Evolutionary conservation across 1,140 invertebrate species (phyloP).

Genomic region (Melitaea cinxia): DNA sequence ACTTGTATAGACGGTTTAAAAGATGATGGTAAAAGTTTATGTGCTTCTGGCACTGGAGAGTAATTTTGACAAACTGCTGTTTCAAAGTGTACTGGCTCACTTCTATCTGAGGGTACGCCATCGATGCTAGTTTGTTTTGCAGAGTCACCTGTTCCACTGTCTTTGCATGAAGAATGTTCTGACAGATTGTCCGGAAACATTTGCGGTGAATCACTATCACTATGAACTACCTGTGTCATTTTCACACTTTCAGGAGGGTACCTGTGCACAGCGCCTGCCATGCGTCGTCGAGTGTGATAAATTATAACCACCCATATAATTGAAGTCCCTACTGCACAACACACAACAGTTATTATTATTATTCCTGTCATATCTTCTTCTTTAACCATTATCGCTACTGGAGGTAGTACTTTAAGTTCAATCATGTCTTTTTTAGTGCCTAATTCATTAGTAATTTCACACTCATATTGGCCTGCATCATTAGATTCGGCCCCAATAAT

Average conservation of each 20-base stretch:
- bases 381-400: conserved; percentile 80
- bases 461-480: conserved; percentile 94
- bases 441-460: conserved; percentile 92
- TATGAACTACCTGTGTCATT: conserved; percentile 77
- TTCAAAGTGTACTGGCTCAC: conserved; percentile 77
- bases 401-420: conserved; percentile 81
- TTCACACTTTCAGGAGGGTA: conserved; percentile 75
- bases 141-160: conserved; percentile 86
- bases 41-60: conserved; percentile 75
- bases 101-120: conserved; percentile 71
- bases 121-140: conserved; percentile 84
- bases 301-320: conserved; percentile 96
- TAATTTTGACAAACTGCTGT: conserved; percentile 69
- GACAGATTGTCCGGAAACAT: conserved; percentile 78
- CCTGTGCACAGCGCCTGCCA: conserved; percentile 72
- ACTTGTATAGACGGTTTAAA: conserved; percentile 80
- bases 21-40: conserved; percentile 77
- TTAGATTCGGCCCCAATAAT: conserved; percentile 89
- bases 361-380: conserved; percentile 91
- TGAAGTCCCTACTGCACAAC: conserved; percentile 94
- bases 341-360: conserved; percentile 94
- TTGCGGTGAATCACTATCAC: conserved; percentile 76
- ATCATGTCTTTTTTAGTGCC: conserved; percentile 84
- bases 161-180: conserved; percentile 84
- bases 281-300: conserved; percentile 89